phyloP scores from a whole-genome alignment of 2,888 invertebrate species.

The Ochropleura leucogaster region DNA sequence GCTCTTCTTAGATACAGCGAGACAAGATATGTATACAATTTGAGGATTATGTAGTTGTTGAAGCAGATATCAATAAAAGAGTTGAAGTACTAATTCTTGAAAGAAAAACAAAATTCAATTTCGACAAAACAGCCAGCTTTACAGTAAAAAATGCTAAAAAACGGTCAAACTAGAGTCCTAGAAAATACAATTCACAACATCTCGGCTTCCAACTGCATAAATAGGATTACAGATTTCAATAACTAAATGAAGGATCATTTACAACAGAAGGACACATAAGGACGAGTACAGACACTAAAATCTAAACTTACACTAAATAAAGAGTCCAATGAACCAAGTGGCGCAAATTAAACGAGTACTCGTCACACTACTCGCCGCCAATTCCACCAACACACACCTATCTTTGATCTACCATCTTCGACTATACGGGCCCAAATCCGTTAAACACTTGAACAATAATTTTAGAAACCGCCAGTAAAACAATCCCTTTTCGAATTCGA shows the following conservation, averaged over 20 bases:
- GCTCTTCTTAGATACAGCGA: conserved; percentile 50
- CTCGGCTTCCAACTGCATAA: not conserved
- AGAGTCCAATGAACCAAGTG: conserved; percentile 79
- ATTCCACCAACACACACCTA: conserved; percentile 63
- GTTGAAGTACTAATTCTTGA: not conserved
- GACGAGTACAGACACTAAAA: conserved; percentile 83
- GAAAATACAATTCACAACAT: not conserved
- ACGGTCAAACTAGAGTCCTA: not conserved
- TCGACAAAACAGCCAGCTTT: not conserved
- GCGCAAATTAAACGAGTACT: conserved; percentile 89
- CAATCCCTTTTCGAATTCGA: not conserved
- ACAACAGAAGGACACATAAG: conserved; percentile 71
- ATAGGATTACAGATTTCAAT: conserved; percentile 15
- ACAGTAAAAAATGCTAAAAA: not conserved
- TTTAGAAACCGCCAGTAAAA: conserved; percentile 2
- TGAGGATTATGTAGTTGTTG: conserved; percentile 14
- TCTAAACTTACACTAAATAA: conserved; percentile 80
- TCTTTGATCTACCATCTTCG: conserved; percentile 63
- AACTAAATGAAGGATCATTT: conserved; percentile 34
- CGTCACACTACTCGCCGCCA: conserved; percentile 83
- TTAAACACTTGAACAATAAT: not conserved
- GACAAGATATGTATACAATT: conserved; percentile 51
- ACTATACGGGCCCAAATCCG: conserved; percentile 9
- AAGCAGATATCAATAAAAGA: conserved; percentile 6
- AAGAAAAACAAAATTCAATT: not conserved